Base-by-base conservation (phyloP, 2,888 invertebrate species). In the Drosophila borborema region DNA sequence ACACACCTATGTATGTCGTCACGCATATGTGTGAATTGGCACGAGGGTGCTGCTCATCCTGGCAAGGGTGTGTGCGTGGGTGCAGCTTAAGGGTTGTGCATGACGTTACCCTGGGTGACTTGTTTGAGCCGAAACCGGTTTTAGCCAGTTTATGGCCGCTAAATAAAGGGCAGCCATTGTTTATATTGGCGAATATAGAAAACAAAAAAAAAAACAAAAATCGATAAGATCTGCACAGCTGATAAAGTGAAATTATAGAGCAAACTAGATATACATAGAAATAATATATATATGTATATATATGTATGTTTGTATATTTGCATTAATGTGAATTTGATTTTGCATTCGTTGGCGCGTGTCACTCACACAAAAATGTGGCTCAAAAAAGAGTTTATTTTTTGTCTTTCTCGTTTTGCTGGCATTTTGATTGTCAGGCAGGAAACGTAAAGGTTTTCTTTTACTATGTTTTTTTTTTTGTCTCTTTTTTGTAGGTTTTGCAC, bases 391-490 rank as follows among this genome's bases (percentile, higher is more conserved):
- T 38, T 16, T 38, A 14, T 28, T 10, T 49, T 34, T 18, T 43
- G 23, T 59, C 55, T 34, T 16, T 43, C 28, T 59, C 55, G 40
- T 62, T 77, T 58, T 59, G 54, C 77, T 80, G 81, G 63, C 87
- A 86, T 54, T 81, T 81, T 77, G 73, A 68, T 77, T 77, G 77
- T 62, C 81, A 77, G 84, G 67, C 82, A 89, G 90, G 90, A 90
- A 84, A 87, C 67, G 74, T 82, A 51, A 59, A 58, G 51, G 49
- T 75, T 64, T 64, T 48, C 54, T 45, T 23, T 40, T 23, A 14
- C 5, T 31, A 14, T 18, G 18, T 18, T 45, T 20, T 45, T 45
- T 8, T 41, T 45, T 45, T 8, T 41, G 2, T 41, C n/a, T 41
- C 9, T 18, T 18, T 43, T 43, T 18, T 43, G 20, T 41, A n/a